Conservation (phyloP, 1,140 invertebrate genomes). For the Patella vulgata region DNA sequence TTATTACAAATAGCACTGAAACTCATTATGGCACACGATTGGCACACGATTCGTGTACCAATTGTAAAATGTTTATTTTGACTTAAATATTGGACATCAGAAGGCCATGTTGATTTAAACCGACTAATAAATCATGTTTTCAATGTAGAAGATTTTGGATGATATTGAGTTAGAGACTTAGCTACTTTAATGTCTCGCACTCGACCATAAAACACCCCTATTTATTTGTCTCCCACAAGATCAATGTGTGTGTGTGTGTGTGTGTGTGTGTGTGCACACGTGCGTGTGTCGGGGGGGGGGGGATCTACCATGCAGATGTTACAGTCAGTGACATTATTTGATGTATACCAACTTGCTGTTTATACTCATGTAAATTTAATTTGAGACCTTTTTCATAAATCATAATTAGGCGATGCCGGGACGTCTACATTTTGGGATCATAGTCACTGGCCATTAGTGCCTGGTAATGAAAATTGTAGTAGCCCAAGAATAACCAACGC, state of each 20-base stretch:
- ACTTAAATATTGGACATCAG: no score
- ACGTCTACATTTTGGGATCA: constrained; percentile 26
- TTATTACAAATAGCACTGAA: no score
- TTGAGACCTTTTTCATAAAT: neutral
- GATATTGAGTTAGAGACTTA: no score
- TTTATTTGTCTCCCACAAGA: no score
- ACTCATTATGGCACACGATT: no score
- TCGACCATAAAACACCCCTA: no score
- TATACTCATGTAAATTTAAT: neutral
- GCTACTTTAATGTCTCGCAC: no score
- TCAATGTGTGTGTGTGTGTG: constrained; percentile 9
- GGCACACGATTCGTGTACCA: no score
- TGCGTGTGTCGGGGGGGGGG: neutral
- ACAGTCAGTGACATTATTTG: neutral
- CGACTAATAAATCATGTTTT: no score
- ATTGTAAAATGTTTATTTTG: no score
- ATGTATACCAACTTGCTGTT: neutral
- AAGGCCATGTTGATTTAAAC: no score
- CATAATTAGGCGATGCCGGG: constrained; percentile 14
- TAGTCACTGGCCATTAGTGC: constrained; percentile 22
- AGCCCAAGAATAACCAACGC: constrained; percentile 35
- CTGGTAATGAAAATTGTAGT: constrained; percentile 37
- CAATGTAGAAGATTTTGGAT: no score
- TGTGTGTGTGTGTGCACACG: constrained; percentile 16
- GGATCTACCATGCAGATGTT: neutral